Evolutionary conservation across 2,113 vertebrate species (phyloP).

Genomic region (Pterocles orientalis): DNA sequence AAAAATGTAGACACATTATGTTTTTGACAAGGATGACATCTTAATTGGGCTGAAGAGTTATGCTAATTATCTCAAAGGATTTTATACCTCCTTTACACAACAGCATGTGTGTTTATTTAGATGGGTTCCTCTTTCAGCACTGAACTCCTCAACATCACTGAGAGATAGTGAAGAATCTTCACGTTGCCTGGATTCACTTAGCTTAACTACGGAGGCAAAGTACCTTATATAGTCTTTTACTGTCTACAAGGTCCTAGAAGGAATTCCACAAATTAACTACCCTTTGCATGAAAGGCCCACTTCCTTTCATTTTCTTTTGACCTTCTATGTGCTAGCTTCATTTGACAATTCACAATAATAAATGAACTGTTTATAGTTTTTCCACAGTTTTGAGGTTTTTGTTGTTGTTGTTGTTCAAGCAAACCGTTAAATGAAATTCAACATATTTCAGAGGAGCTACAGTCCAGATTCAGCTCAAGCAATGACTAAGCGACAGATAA

Average conservation of each 20-base stretch:
- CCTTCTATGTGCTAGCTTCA: not conserved
- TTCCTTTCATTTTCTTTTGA: not conserved
- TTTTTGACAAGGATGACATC: constrained; percentile 12
- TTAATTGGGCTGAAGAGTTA: constrained; percentile 23
- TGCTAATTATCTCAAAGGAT: not conserved
- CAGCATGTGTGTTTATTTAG: not conserved
- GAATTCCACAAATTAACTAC: not conserved
- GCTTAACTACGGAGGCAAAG: not conserved
- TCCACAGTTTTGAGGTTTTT: not conserved
- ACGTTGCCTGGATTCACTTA: not conserved
- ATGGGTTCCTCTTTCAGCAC: not conserved
- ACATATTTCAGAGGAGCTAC: not conserved
- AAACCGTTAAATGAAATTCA: not conserved
- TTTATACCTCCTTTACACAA: not conserved
- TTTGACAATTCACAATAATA: not conserved
- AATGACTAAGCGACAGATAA: not conserved
- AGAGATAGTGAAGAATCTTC: not conserved
- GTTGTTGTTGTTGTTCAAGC: not conserved
- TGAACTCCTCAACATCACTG: not conserved
- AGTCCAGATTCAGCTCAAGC: not conserved
- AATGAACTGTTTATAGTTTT: not conserved
- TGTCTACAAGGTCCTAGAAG: not conserved
- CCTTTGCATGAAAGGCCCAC: not conserved
- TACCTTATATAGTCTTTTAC: not conserved
- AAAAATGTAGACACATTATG: not conserved